phyloP scores from a whole-genome alignment of 2,888 invertebrate species.

The Hyposoter dolosus region DNA sequence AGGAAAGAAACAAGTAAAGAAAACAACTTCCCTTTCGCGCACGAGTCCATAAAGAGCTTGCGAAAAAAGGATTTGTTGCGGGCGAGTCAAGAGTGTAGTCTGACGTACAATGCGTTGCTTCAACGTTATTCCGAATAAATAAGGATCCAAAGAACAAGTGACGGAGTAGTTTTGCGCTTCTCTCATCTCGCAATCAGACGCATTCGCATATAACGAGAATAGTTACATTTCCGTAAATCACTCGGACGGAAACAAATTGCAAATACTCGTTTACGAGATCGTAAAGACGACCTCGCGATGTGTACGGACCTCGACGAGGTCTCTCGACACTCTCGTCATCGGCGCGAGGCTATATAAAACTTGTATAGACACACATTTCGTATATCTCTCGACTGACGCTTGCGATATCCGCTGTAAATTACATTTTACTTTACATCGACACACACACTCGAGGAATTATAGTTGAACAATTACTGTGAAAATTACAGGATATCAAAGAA shows the following conservation, averaged over 20 bases:
- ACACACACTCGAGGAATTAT: background rate
- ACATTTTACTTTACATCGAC: conserved; percentile 13
- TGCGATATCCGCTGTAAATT: conserved; percentile 37
- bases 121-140: conserved; percentile 36
- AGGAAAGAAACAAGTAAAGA: conserved; percentile 21
- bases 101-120: conserved; percentile 17
- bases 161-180: conserved; percentile 52
- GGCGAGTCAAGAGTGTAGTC: background rate
- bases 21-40: conserved; percentile 50
- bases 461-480: background rate
- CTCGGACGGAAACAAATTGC: conserved; percentile 71
- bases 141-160: conserved; percentile 49
- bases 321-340: conserved; percentile 59
- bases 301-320: conserved; percentile 13
- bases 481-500: background rate
- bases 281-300: conserved; percentile 69
- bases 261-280: conserved; percentile 70
- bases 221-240: conserved; percentile 69
- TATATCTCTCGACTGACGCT: conserved; percentile 14
- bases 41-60: conserved; percentile 50
- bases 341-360: conserved; percentile 42
- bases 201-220: conserved; percentile 45
- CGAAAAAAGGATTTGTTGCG: conserved; percentile 45
- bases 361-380: conserved; percentile 26
- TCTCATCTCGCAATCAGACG: conserved; percentile 54